Evolutionary conservation across 2,888 invertebrate species (phyloP).

Genomic region (Aleiodes leptofemur): DNA sequence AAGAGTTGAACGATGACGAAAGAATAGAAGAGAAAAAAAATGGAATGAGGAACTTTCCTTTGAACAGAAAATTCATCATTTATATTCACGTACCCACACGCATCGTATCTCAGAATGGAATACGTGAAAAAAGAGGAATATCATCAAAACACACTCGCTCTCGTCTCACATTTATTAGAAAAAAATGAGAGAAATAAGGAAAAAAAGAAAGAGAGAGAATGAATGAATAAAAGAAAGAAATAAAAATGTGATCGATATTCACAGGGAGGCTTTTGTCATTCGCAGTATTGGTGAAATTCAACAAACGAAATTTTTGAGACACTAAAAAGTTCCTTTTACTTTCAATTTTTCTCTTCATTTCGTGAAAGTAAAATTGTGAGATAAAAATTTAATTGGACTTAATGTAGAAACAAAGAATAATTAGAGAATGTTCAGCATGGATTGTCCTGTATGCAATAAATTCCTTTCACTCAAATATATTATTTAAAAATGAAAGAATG

Average conservation of each 20-base stretch:
- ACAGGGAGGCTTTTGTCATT: not conserved
- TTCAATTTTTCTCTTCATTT: slow-evolving; percentile 15
- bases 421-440: slow-evolving; percentile 40
- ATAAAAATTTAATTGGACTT: slow-evolving; percentile 30
- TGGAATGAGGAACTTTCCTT: slow-evolving; percentile 52
- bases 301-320: slow-evolving; percentile 1
- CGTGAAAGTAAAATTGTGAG: slow-evolving; percentile 38
- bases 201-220: not conserved
- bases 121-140: slow-evolving; percentile 41
- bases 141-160: slow-evolving; percentile 14
- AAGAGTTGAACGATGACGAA: not conserved
- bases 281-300: not conserved
- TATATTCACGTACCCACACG: slow-evolving; percentile 47
- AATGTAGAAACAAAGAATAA: slow-evolving; percentile 44
- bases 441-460: slow-evolving; percentile 46
- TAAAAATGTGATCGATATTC: slow-evolving; percentile 2
- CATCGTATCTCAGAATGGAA: slow-evolving; percentile 35
- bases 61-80: slow-evolving; percentile 46
- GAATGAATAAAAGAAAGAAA: not conserved
- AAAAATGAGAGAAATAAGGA: slow-evolving; percentile 32
- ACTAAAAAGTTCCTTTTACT: not conserved
- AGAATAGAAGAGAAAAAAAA: slow-evolving; percentile 12
- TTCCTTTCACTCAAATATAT: slow-evolving; percentile 51
- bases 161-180: slow-evolving; percentile 45
- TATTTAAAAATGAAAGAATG: too few relatives aligned